phyloP scores from a whole-genome alignment of 2,888 invertebrate species.

The Drosophila limbata region DNA sequence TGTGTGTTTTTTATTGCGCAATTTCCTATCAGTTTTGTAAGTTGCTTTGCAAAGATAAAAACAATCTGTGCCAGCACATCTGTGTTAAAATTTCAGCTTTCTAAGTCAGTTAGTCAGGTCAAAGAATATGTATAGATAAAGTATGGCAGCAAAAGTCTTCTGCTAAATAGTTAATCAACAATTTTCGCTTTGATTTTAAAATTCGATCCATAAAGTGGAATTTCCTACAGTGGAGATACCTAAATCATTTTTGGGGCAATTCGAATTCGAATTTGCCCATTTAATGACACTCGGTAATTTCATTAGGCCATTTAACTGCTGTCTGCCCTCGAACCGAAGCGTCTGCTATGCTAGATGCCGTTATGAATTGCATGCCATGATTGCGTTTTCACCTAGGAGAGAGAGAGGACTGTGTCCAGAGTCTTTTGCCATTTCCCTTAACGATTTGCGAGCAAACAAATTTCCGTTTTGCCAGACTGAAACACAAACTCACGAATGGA shows the following conservation, averaged over 20 bases:
- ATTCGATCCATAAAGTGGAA: neutral
- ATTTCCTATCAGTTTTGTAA: too few relatives aligned
- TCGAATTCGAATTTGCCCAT: slow-evolving; percentile 32
- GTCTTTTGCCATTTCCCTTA: slow-evolving; percentile 66
- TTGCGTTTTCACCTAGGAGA: slow-evolving; percentile 33
- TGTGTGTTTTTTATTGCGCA: too few relatives aligned
- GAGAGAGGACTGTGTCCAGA: slow-evolving; percentile 31
- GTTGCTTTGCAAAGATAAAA: too few relatives aligned
- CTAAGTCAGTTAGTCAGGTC: too few relatives aligned
- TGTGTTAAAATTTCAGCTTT: too few relatives aligned
- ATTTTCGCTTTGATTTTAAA: neutral
- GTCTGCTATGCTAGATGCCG: slow-evolving; percentile 49
- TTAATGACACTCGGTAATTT: slow-evolving; percentile 62
- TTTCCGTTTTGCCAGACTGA: slow-evolving; percentile 69
- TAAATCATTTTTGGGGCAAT: neutral
- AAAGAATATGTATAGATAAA: too few relatives aligned
- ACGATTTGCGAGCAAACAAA: slow-evolving; percentile 73
- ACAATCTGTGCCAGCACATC: too few relatives aligned
- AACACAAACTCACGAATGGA: slow-evolving; percentile 19
- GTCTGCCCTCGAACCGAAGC: slow-evolving; percentile 16
- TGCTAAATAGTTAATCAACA: neutral
- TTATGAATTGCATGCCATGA: slow-evolving; percentile 48
- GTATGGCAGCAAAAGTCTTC: too few relatives aligned
- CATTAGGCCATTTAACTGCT: slow-evolving; percentile 55
- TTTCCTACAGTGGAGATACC: neutral